Evolutionary conservation across 2,797 vertebrate species (phyloP).

Genomic region (Gadopsis marmoratus): DNA sequence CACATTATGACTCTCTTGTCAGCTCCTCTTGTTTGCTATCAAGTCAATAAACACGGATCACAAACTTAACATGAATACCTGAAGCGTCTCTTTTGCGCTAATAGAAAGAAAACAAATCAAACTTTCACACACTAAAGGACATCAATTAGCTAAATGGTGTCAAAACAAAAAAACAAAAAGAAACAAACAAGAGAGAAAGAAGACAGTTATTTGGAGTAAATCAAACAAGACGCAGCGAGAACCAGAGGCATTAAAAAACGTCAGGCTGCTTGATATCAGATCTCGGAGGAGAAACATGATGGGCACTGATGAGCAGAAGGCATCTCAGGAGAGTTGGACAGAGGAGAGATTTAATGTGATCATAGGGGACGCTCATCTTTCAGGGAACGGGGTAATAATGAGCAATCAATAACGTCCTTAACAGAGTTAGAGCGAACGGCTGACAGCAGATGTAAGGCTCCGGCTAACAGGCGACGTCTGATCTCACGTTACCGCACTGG

Average conservation of each 20-base stretch:
- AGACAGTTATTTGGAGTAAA: constrained; percentile 66
- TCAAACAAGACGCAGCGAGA: constrained; percentile 67
- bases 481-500: constrained; percentile 79
- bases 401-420: constrained; percentile 88
- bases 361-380: constrained; percentile 88
- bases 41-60: constrained; percentile 80
- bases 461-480: constrained; percentile 80
- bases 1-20: constrained; percentile 67
- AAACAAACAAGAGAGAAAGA: constrained; percentile 23
- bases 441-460: constrained; percentile 85
- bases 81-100: constrained; percentile 53
- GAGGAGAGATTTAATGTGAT: constrained; percentile 88
- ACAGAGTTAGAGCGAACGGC: constrained; percentile 85
- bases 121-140: constrained; percentile 74
- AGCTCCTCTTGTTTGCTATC: constrained; percentile 70
- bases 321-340: constrained; percentile 84
- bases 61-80: constrained; percentile 73
- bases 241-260: constrained; percentile 68
- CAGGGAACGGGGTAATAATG: constrained; percentile 86
- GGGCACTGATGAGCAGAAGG: constrained; percentile 84
- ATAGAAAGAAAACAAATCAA: constrained; percentile 73
- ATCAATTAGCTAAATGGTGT: constrained; percentile 72
- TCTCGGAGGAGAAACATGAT: constrained; percentile 82
- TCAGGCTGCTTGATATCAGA: constrained; percentile 80
- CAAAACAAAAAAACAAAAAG: not conserved